These are phyloP conservation scores for Lithophane semibrunnea DNA, from an alignment of 2,888 invertebrate genomes.

Conservation along the genomic window DNA sequence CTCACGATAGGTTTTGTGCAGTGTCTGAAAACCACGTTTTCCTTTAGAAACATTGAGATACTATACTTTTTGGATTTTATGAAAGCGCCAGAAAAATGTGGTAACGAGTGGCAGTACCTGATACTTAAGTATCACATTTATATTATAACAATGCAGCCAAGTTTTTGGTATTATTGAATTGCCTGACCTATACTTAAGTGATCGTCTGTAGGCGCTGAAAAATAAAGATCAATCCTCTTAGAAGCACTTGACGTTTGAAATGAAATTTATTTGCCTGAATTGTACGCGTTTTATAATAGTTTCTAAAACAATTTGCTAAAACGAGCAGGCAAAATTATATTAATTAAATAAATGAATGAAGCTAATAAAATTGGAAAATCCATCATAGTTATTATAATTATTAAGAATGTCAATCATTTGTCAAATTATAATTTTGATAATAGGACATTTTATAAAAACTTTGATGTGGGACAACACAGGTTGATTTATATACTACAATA, in stretches of 20 bases:
- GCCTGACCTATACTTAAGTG: background rate
- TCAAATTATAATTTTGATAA: too few species aligned
- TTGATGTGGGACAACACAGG: background rate
- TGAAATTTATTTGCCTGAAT: too few species aligned
- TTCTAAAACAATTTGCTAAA: too few species aligned
- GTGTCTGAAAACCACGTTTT: too few species aligned
- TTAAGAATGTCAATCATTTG: too few species aligned
- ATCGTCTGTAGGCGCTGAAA: background rate
- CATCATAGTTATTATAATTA: too few species aligned
- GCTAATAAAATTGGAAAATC: too few species aligned
- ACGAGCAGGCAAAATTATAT: too few species aligned
- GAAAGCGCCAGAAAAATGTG: background rate
- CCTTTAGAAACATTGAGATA: background rate
- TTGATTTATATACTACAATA: background rate
- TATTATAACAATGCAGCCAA: conserved; percentile 5
- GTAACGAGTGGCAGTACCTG: background rate
- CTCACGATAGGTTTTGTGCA: background rate
- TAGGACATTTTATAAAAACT: background rate
- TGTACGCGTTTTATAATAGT: too few species aligned
- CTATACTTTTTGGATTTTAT: background rate
- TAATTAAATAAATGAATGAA: too few species aligned
- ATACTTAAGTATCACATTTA: conserved; percentile 18
- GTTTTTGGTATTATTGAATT: conserved; percentile 33
- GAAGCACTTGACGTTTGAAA: background rate
- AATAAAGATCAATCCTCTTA: background rate